Evolutionary conservation across 2,113 vertebrate species (phyloP), one percentile per base, ranked within the genome.

Genomic region (Suncus etruscus): DNA sequence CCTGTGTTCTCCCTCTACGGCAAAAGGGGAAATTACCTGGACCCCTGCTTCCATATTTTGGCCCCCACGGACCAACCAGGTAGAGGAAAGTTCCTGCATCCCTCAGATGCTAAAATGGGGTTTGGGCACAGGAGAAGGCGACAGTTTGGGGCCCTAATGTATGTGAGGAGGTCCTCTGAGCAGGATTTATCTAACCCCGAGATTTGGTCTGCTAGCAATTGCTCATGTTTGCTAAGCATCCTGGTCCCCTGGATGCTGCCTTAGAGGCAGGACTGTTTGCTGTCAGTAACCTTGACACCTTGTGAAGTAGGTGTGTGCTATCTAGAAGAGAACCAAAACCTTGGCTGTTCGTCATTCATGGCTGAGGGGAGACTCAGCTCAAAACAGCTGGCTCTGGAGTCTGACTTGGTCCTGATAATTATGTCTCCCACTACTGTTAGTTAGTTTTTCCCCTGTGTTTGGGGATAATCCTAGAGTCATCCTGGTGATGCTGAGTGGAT

Each of bases 51-150:
- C 25, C 68, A 18, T 32, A 74, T 61, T 27, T 54, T 12, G 12
- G 0, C 4, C 8, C 0, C 10, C 18, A 1, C 15, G 47, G 12
- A 22, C 31, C 76, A 7, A 69, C 68, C 58, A 51, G 25, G 27
- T 22, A 68, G 45, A 20, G 25, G 32, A 84, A 12, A 39, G 14
- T 39, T 61, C 73, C 61, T 31, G 73, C 29, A 50, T 69, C 84
- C 8, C 29, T 66, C 1, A 50, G 74, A 14, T 48, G 66, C 58
- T 51, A n/a, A 11, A 65, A 47, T 31, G 15, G 14, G 39, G 8
- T 20, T 3, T 27, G n/a, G 14, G 22, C 22, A 65, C n/a, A 58
- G 32, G 12, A 8, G 11, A 11, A n/a, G 50, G 15, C 3, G 6
- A 16, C 14, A 24, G 24, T 47, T 15, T 12, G 24, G 25, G 45